phyloP scores from a whole-genome alignment of 2,888 invertebrate genomes.

The Microchrysa polita region DNA sequence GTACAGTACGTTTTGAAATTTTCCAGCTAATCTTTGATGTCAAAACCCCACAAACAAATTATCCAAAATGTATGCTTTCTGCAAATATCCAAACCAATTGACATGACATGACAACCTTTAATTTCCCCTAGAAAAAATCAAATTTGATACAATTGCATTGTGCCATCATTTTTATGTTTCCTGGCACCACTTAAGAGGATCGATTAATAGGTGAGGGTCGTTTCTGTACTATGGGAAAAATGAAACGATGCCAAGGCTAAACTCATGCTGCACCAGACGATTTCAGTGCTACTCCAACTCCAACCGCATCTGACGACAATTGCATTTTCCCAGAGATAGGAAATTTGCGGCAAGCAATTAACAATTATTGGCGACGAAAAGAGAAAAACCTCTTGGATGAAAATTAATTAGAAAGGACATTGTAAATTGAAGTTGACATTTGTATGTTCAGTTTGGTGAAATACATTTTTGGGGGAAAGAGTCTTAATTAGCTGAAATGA shows the following conservation, averaged over 20 bases:
- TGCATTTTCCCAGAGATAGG: too few species aligned
- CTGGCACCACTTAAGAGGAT: background rate
- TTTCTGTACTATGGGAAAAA: too few species aligned
- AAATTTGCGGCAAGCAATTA: background rate
- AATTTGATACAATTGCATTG: slow-evolving; percentile 38
- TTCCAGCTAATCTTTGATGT: too few species aligned
- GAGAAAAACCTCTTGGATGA: slow-evolving; percentile 3
- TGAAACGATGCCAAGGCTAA: background rate
- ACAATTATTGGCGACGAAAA: background rate
- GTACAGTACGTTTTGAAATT: too few species aligned
- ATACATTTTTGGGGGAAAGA: too few species aligned
- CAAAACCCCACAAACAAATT: too few species aligned
- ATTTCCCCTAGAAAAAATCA: slow-evolving; percentile 26
- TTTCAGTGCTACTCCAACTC: background rate
- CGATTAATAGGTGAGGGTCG: slow-evolving; percentile 8
- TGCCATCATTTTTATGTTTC: slow-evolving; percentile 7
- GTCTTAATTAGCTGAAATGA: too few species aligned
- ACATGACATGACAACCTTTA: slow-evolving; percentile 1
- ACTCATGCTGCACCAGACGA: too few species aligned
- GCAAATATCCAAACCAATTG: too few species aligned
- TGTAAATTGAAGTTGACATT: too few species aligned
- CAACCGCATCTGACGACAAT: background rate
- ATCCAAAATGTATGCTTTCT: too few species aligned
- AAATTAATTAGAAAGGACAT: slow-evolving; percentile 38
- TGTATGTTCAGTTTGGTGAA: too few species aligned